Evolutionary conservation across 2,113 vertebrate genomes (phyloP), one percentile per base, ranked within the genome.

Genomic region (Forbesichthys papilliferus): DNA sequence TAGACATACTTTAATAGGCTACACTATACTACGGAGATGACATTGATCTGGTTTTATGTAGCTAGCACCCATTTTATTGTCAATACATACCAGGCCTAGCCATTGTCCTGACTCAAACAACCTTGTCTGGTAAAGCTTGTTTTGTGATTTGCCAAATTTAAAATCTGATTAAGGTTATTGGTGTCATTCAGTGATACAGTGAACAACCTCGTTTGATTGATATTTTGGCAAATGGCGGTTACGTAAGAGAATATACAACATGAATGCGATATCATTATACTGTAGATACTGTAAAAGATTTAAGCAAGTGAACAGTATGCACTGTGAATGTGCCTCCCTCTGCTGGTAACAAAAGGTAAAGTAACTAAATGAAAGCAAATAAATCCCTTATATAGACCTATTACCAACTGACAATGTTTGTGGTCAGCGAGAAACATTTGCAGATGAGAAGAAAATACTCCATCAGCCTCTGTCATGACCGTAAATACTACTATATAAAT

Each of bases 241-340:
- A 42, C 36, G 9, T 5, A 56, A n/a, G 54, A 9, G 0, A 56
- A 20, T 20, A 10, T 9, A n/a, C 51, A 13, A 11, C 3, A n/a
- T 52, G 48, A 27, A 27, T 27, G 27, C 27, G 1, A 27, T 27
- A 27, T 27, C 27, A 27, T 27, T 2, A 42, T 42, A 7, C 4
- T 42, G 36, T 42, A 42, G 36, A 42, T 42, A 42, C 27, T 27
- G 1, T 27, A 27, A 6, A 42, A 0, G 36, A 8, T 42, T 42
- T 42, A 5, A 48, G 42, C 4, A 46, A 9, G 12, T n/a, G 51
- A 16, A 6, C 52, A 5, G 13, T 9, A 65, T 85, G 53, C 33
- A 46, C 16, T 53, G 73, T 70, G 79, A n/a, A 59, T 48, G 68
- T 88, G 84, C 86, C 81, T 88, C 90, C 90, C 86, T 82, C 91